Base-by-base conservation (phyloP, 2,797 vertebrate genomes). In the Setipinna tenuifilis region DNA sequence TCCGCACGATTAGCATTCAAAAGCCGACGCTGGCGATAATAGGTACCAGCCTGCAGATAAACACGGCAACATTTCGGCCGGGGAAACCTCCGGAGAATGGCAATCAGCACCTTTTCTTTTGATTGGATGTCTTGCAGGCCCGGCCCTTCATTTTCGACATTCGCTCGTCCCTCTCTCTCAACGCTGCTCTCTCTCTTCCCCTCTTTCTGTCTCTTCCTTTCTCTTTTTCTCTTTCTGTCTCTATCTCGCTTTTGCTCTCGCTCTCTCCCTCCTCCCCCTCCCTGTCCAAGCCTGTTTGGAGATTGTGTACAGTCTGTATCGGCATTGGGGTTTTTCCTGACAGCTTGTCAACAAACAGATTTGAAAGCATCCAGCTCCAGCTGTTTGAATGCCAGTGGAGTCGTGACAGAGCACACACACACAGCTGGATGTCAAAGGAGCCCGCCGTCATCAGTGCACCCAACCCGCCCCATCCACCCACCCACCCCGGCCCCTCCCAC, bases 61-160 rank as follows among this genome's bases (percentile, higher is more conserved):
- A 92, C 88, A 86, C 89, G 88, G 84, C 86, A 90, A 87, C 86
- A 87, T 86, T 86, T 85, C 87, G 75, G 90, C 54, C 88, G 75
- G 84, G 78, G 68, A n/a, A 11, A 82, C 86, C 83, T 88, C 89
- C 50, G n/a, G 90, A 90, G 92, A 90, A 87, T 78, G 59, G 61
- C 87, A 90, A 93, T 92, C 89, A 93, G 92, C 87, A 89, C 92
- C 83, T 85, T 90, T 82, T 48, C 86, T 91, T 93, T 93, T 92
- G 91, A 85, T 91, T 75, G 57, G 83, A 84, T 87, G 91, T 88
- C 86, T 85, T 87, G 86, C 83, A 86, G 89, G 85, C 57, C n/a
- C n/a, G 89, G 85, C 90, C 88, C 86, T 90, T 87, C 61, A 83
- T 87, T 83, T 90, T 86, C 83, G 14, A 75, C 68, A 75, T 75